Percentiles rank a stretch among this genome's conserved stretches.
Evolutionary conservation across 2,888 invertebrate species (phyloP).

Genomic region (Synanthedon tipuliformis): DNA sequence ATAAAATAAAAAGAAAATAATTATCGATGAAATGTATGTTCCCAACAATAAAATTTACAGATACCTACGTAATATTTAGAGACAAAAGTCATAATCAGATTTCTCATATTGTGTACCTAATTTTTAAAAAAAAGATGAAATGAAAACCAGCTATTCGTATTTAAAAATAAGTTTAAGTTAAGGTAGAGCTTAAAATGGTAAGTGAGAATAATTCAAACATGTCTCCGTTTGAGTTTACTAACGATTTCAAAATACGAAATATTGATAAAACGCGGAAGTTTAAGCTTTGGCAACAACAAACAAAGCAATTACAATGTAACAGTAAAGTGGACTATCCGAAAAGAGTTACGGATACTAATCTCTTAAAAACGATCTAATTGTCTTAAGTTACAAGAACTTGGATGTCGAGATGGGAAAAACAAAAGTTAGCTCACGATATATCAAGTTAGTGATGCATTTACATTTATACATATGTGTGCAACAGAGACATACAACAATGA

Average conservation of each 20-base stretch:
- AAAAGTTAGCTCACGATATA: constrained; percentile 23
- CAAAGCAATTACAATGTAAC: neutral
- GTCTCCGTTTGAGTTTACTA: too few relatives aligned
- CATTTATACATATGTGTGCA: constrained; percentile 42
- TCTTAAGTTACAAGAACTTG: neutral
- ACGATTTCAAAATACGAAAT: neutral
- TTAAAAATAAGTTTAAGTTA: too few relatives aligned
- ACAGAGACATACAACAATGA: constrained; percentile 80
- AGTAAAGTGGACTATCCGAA: neutral
- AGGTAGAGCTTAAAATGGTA: too few relatives aligned
- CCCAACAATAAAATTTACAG: too few relatives aligned
- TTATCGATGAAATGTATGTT: too few relatives aligned
- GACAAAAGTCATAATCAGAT: too few relatives aligned
- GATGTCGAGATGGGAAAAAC: constrained; percentile 10
- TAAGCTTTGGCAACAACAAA: neutral
- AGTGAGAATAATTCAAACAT: too few relatives aligned
- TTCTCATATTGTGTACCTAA: too few relatives aligned
- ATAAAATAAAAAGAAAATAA: too few relatives aligned
- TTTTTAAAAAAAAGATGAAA: too few relatives aligned
- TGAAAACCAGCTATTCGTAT: too few relatives aligned
- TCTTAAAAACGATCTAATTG: constrained; percentile 3
- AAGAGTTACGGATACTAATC: neutral
- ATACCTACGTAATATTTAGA: too few relatives aligned
- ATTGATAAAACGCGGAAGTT: neutral
- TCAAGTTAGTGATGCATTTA: constrained; percentile 30